These are phyloP conservation scores for Eristalinus aeneus DNA, from an alignment of 2,888 invertebrate species.

Conservation along the genomic window DNA sequence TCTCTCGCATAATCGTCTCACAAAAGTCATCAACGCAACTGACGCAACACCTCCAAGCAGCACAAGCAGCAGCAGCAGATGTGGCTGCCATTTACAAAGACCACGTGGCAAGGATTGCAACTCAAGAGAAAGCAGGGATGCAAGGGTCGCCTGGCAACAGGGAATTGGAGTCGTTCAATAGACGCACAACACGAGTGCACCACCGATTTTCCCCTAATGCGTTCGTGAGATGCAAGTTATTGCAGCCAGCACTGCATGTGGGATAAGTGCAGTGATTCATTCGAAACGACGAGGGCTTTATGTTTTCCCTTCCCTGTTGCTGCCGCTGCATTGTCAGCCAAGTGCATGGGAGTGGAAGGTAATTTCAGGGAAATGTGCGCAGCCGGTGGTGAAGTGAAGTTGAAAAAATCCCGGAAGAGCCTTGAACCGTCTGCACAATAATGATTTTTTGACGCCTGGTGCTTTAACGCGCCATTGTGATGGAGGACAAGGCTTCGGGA, in stretches of 20 bases:
- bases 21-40: constrained; percentile 7
- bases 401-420: neutral
- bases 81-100: neutral
- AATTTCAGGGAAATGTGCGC: constrained; percentile 1
- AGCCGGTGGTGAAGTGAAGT: neutral
- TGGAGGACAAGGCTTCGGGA: too few species aligned
- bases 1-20: neutral
- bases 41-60: constrained; percentile 53
- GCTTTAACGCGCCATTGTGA: neutral
- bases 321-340: neutral
- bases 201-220: constrained; percentile 1
- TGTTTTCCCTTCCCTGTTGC: constrained; percentile 7
- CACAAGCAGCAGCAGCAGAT: constrained; percentile 22
- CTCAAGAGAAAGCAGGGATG: neutral
- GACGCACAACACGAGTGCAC: neutral
- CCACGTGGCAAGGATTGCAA: neutral
- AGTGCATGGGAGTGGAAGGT: constrained; percentile 47
- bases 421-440: neutral
- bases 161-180: constrained; percentile 1
- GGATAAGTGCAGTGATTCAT: neutral
- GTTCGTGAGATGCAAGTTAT: constrained; percentile 14
- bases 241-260: constrained; percentile 36
- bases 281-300: constrained; percentile 8
- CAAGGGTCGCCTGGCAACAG: constrained; percentile 34
- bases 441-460: neutral